Evolutionary conservation across 1,140 invertebrate genomes (phyloP).

Genomic region (Pachypeltis micranthus): DNA sequence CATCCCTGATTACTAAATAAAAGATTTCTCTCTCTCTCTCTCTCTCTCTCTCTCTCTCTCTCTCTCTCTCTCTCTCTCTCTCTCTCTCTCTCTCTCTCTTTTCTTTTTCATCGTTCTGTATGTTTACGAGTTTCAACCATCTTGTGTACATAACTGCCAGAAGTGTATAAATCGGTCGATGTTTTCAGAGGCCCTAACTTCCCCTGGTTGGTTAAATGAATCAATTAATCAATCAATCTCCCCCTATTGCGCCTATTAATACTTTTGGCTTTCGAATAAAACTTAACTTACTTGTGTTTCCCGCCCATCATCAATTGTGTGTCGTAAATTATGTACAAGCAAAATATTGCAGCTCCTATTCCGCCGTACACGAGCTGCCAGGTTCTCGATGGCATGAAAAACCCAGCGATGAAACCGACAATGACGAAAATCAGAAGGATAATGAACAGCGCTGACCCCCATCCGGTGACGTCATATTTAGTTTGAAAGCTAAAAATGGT

Average conservation of each 20-base stretch:
- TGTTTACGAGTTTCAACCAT: too few species aligned
- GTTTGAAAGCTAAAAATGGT: conserved; percentile 90
- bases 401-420: conserved; percentile 61
- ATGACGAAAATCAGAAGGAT: conserved; percentile 62
- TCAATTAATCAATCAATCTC: not conserved
- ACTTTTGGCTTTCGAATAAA: too few species aligned
- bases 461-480: conserved; percentile 80
- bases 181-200: too few species aligned
- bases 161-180: too few species aligned
- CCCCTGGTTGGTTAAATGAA: not conserved
- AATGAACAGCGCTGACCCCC: conserved; percentile 66
- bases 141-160: too few species aligned
- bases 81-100: too few species aligned
- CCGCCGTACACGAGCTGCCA: conserved; percentile 54
- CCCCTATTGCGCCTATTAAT: not conserved
- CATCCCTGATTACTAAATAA: too few species aligned
- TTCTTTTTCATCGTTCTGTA: not conserved
- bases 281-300: conserved; percentile 60
- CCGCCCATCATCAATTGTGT: conserved; percentile 92
- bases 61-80: too few species aligned
- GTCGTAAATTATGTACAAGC: conserved; percentile 78
- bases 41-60: too few species aligned
- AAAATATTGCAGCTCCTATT: conserved; percentile 62
- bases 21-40: too few species aligned
- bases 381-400: conserved; percentile 47